Evolutionary conservation across 2,888 invertebrate species (phyloP), one percentile per base, ranked within the genome.

Genomic region (Plebejus melissa): DNA sequence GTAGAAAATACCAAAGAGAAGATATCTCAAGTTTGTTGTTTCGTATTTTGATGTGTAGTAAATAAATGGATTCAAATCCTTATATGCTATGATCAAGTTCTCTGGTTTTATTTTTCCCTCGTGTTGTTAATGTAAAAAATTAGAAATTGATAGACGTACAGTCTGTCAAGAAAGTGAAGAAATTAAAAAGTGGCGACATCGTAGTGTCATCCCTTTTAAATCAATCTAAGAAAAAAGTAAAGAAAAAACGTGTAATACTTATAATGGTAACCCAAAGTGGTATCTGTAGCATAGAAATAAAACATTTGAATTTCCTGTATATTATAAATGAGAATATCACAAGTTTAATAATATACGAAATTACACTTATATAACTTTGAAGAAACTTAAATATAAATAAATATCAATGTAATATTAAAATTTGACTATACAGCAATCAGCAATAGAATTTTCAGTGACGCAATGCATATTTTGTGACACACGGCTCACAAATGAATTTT

Each of bases 1-100:
- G 80, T 80, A 81, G 80, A 80, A 82, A 82, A 83, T 84, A 85
- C 85, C 87, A 86, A 85, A 86, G 86, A 85, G 77, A 81, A 77
- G 38, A 81, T 76, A 74, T 80, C 76, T 79, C 75, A 77, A 75
- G 70, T 75, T 75, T 75, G 74, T 57, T 60, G 75, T 70, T 72
- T 74, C 72, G 72, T 72, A 54, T 72, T 71, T 65, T 72, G 72
- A 72, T 72, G 72, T 72, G 72, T 72, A 72, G 72, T 72, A 28
- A 50, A 72, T 72, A 72, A 72, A 72, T 46, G 50, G 72, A 72
- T 72, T 28, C 7, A 54, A 54, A 72, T 72, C 72, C 72, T 50
- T 50, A 72, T 54, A 72, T 72, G 54, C 54, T 72, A 72, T 71
- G 46, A 71, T 72, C 72, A 72, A 50, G 28, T 72, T 72, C 11